Percentiles rank a stretch among this genome's conserved stretches.
Conservation (phyloP, 2,888 invertebrate genomes). For the Alloscopus bannaensis region DNA sequence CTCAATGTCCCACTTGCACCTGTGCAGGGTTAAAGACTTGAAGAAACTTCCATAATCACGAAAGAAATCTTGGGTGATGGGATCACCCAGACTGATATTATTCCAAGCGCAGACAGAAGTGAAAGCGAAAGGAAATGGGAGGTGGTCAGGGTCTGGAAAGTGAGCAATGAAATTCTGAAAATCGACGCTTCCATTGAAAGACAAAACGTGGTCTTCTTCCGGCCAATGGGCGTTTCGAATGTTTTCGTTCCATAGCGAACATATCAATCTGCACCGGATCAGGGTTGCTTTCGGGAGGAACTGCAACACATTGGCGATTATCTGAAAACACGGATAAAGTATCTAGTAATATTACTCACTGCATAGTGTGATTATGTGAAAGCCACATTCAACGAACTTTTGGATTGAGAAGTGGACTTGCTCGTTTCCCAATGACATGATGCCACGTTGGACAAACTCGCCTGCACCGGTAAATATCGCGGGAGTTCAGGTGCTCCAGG, state of each 20-base stretch:
- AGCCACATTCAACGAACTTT: slow-evolving; percentile 6
- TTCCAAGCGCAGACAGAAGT: not conserved
- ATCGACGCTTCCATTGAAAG: not conserved
- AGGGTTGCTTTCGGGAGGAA: not conserved
- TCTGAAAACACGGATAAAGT: not conserved
- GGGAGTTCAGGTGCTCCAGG: slow-evolving; percentile 6
- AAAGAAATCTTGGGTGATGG: slow-evolving; percentile 21
- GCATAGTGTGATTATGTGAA: not conserved
- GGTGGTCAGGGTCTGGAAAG: not conserved
- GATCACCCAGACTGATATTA: slow-evolving; percentile 23
- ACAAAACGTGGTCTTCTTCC: not conserved
- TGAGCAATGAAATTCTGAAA: slow-evolving; percentile 3
- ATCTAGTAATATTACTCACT: not conserved
- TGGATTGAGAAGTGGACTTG: slow-evolving; percentile 14
- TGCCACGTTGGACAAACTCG: slow-evolving; percentile 14
- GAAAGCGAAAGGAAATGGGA: slow-evolving; percentile 28
- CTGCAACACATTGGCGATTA: not conserved
- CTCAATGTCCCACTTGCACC: slow-evolving; percentile 30
- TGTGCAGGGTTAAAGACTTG: slow-evolving; percentile 8
- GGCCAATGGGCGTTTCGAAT: not conserved
- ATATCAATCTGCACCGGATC: not conserved
- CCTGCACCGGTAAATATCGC: slow-evolving; percentile 6
- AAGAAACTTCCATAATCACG: not conserved
- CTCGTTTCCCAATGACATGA: not conserved
- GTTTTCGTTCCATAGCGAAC: slow-evolving; percentile 21